These are phyloP conservation scores for Callyntrura guangdongensis DNA, from an alignment of 2,888 invertebrate genomes.

Conservation along the genomic window DNA sequence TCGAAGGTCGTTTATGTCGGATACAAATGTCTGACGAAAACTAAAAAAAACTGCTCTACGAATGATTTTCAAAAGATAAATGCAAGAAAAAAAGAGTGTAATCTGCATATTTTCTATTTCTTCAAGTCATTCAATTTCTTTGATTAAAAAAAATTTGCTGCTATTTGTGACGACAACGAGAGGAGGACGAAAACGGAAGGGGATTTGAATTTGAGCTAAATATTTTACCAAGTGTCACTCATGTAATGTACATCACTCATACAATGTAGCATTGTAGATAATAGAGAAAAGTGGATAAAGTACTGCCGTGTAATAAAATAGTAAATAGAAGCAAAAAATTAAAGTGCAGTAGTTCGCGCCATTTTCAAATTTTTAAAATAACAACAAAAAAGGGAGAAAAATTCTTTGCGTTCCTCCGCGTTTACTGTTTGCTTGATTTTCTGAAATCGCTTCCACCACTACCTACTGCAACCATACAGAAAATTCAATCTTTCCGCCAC, in stretches of 20 bases:
- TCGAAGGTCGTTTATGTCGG: slow-evolving; percentile 26
- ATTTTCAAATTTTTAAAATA: not conserved
- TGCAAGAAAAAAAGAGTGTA: not conserved
- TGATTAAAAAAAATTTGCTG: too few species aligned
- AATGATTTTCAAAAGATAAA: too few species aligned
- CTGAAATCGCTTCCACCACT: too few species aligned
- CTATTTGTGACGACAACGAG: too few species aligned
- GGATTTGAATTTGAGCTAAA: slow-evolving; percentile 6
- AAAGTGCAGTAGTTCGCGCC: not conserved
- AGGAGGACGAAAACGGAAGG: too few species aligned
- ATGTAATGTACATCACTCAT: not conserved
- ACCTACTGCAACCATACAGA: too few species aligned
- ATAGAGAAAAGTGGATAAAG: not conserved
- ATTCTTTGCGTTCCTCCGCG: too few species aligned
- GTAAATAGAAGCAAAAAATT: not conserved
- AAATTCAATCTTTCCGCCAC: too few species aligned
- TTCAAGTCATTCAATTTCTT: too few species aligned
- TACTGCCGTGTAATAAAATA: too few species aligned
- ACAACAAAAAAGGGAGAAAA: not conserved
- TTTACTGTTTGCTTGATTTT: too few species aligned
- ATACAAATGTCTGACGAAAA: not conserved
- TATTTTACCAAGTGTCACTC: not conserved
- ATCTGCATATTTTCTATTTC: too few species aligned
- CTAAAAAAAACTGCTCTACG: not conserved
- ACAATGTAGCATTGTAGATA: not conserved